Evolutionary conservation across 92 coral and sea anemone species (phyloP).

Genomic region (Palythoa grandiflora): DNA sequence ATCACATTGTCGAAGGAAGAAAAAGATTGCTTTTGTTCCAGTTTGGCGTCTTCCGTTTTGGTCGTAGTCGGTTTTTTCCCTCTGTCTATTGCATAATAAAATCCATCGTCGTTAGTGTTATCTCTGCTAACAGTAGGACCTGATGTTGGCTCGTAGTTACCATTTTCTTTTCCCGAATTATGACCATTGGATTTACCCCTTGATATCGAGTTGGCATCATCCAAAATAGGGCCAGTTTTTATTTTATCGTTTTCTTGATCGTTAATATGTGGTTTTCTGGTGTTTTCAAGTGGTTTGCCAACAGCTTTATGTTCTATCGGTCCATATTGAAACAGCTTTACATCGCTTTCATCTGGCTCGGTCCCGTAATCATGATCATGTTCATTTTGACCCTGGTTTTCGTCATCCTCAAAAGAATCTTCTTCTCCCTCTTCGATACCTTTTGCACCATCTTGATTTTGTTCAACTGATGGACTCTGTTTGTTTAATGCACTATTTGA

Average conservation of each 20-base stretch:
- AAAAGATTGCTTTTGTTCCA: neutral
- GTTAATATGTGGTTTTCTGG: neutral
- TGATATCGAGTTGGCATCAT: neutral
- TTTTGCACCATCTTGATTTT: neutral
- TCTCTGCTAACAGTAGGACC: constrained; percentile 62
- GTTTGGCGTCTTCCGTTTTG: neutral
- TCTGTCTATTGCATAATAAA: constrained; percentile 70
- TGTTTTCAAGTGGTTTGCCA: constrained; percentile 14
- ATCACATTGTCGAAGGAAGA: neutral
- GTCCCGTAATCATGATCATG: neutral
- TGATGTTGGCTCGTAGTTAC: constrained; percentile 25
- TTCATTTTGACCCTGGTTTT: neutral
- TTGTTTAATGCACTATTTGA: neutral
- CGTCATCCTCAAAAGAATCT: constrained; percentile 6
- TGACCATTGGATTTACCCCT: neutral
- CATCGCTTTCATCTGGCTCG: constrained; percentile 9
- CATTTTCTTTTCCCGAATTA: neutral
- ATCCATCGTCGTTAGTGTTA: constrained; percentile 72
- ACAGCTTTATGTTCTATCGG: constrained; percentile 37
- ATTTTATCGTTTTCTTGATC: neutral
- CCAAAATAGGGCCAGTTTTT: neutral
- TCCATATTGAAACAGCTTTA: constrained; percentile 32
- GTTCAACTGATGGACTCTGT: neutral
- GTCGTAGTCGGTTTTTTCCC: constrained; percentile 53
- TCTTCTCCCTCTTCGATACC: constrained; percentile 1